phyloP scores from a whole-genome alignment of 2,888 invertebrate genomes.

The Ophion slaviceki region DNA sequence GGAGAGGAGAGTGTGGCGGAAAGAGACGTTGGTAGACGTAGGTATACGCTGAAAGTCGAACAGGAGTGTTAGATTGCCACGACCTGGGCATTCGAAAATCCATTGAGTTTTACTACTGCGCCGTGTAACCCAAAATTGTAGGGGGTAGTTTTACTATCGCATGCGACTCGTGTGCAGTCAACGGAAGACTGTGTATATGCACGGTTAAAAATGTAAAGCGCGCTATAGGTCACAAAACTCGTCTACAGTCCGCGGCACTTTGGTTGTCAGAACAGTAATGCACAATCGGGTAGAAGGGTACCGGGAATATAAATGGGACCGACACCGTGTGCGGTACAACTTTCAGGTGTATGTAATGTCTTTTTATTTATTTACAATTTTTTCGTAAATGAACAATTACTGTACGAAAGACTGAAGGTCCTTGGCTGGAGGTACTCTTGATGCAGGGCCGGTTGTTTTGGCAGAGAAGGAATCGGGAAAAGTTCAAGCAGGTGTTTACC shows the following conservation, averaged over 20 bases:
- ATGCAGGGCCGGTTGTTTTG: too few species aligned
- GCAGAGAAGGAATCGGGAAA: too few species aligned
- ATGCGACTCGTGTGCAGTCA: conserved; percentile 43
- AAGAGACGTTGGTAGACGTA: neutral
- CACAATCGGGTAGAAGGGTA: conserved; percentile 8
- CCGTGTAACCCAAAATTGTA: conserved; percentile 52
- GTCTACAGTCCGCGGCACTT: conserved; percentile 27
- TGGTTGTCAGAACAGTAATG: conserved; percentile 23
- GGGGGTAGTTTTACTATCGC: conserved; percentile 44
- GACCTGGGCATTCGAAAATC: conserved; percentile 41
- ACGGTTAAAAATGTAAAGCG: conserved; percentile 35
- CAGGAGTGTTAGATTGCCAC: conserved; percentile 21
- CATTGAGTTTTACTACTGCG: conserved; percentile 49
- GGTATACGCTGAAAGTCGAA: conserved; percentile 11
- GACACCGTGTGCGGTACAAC: neutral
- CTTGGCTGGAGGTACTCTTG: too few species aligned
- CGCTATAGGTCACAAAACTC: conserved; percentile 27
- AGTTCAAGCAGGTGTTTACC: neutral
- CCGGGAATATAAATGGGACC: conserved; percentile 16
- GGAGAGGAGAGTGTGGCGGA: conserved; percentile 8
- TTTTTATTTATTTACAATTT: too few species aligned
- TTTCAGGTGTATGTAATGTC: too few species aligned
- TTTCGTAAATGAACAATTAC: too few species aligned
- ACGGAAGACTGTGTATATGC: conserved; percentile 24
- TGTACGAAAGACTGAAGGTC: too few species aligned